Evolutionary conservation across 1,140 invertebrate genomes (phyloP).

Genomic region (Neodiprion lecontei): DNA sequence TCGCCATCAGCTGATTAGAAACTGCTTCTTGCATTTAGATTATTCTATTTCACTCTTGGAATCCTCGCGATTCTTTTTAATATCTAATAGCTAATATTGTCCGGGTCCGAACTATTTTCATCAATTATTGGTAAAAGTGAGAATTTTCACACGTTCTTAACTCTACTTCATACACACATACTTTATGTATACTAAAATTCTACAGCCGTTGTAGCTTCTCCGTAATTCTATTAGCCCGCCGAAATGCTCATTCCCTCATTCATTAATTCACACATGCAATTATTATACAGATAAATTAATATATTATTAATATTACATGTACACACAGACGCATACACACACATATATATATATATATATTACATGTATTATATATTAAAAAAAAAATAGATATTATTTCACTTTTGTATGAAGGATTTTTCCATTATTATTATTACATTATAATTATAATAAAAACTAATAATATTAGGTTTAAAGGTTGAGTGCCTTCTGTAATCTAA

Average conservation of each 20-base stretch:
- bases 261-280: not conserved
- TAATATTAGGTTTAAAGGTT: constrained; percentile 4
- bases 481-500: constrained; percentile 5
- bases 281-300: not conserved
- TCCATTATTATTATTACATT: not conserved
- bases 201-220: not conserved
- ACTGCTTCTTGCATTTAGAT: too few species aligned
- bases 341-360: not conserved
- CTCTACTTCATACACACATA: too few species aligned
- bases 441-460: not conserved
- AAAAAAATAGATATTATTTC: not conserved
- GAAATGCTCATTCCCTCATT: not conserved
- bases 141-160: too few species aligned
- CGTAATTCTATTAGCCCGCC: too few species aligned
- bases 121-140: not conserved
- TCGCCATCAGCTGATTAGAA: too few species aligned
- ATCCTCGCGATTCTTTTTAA: not conserved
- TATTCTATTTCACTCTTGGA: too few species aligned
- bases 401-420: constrained; percentile 4
- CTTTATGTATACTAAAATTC: too few species aligned
- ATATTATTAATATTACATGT: not conserved
- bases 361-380: not conserved
- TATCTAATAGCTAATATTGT: not conserved
- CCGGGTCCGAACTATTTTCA: not conserved
- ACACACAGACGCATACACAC: too few species aligned